Percentiles rank a stretch among this genome's conserved stretches.
These are phyloP conservation scores for Sacculina carcini DNA, from an alignment of 2,888 invertebrate genomes.

Conservation along the genomic window DNA sequence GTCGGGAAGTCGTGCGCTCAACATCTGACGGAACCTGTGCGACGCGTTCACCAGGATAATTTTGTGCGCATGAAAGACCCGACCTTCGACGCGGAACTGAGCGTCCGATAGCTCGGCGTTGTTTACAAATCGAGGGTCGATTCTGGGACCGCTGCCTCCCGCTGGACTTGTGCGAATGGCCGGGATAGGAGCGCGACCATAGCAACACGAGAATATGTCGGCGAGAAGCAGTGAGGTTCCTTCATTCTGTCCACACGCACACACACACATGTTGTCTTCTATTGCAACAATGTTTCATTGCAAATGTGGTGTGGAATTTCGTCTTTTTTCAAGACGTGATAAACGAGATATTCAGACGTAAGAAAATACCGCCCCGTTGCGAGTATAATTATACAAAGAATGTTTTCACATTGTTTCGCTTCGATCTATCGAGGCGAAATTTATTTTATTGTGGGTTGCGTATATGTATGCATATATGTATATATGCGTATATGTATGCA, in stretches of 20 bases:
- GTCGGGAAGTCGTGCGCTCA: constrained; percentile 43
- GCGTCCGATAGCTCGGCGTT: constrained; percentile 78
- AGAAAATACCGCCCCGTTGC: too few species aligned
- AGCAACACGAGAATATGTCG: constrained; percentile 68
- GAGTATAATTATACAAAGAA: too few species aligned
- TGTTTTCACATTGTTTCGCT: too few species aligned
- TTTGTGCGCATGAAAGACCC: constrained; percentile 75
- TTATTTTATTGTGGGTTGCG: too few species aligned
- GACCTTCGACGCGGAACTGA: constrained; percentile 67
- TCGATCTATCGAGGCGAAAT: too few species aligned
- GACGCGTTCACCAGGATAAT: constrained; percentile 77
- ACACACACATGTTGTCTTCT: too few species aligned
- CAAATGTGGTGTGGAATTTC: too few species aligned
- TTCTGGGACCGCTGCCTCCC: constrained; percentile 38
- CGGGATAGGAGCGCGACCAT: constrained; percentile 60
- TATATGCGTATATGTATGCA: too few species aligned
- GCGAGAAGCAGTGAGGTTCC: constrained; percentile 60
- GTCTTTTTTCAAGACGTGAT: too few species aligned
- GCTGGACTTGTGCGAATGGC: constrained; percentile 31
- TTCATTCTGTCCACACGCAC: constrained; percentile 44
- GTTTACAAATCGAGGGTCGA: constrained; percentile 78
- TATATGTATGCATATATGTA: too few species aligned
- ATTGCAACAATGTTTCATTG: too few species aligned
- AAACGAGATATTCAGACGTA: too few species aligned
- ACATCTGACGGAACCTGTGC: constrained; percentile 56